Base-by-base conservation (phyloP, 2,797 vertebrate species). In the Anguilla pacifica region DNA sequence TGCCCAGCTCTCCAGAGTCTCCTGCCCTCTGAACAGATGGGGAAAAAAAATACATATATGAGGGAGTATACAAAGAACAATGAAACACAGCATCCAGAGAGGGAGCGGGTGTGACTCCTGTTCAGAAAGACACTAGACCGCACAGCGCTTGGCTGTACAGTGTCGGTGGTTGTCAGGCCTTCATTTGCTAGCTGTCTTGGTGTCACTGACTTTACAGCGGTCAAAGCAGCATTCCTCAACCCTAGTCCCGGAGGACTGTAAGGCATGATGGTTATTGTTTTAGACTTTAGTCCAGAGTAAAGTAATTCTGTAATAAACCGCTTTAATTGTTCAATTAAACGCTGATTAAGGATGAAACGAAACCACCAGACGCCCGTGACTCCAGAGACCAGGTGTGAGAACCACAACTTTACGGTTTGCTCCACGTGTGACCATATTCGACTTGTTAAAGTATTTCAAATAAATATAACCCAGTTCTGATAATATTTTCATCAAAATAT, bases 31-130 rank as follows among this genome's bases (percentile, higher is more conserved):
- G 3, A 77, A 77, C 74, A 77, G 74, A 77, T 77, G 74, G 74
- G 17, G 15, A 59, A 59, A 67, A 67, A 67, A n/a, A 67, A 28
- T n/a, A 82, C 43, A 51, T 15, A 35, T 35, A 43, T 79, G 74
- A 82, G 79, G 43, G 79, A 82, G 79, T 43, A 51, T 25, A 82
- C 31, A 82, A n/a, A 51, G 79, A 49, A 49, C 35, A 77, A 77
- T 82, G 46, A 82, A 51, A 51, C 17, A 6, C 35, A 3, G 3
- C n/a, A n/a, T 82, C 22, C 79, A 82, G 6, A 82, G 19, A 49
- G 43, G 46, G 22, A 25, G 79, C 11, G 79, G 43, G 43, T n/a
- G 43, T 46, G 46, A 51, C 79, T 49, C 46, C 79, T n/a, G 79
- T 7, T 49, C 43, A 11, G 9, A 9, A 82, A 19, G 10, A 5